Evolutionary conservation across 2,888 invertebrate species (phyloP).

Genomic region (Coelinius sp.): DNA sequence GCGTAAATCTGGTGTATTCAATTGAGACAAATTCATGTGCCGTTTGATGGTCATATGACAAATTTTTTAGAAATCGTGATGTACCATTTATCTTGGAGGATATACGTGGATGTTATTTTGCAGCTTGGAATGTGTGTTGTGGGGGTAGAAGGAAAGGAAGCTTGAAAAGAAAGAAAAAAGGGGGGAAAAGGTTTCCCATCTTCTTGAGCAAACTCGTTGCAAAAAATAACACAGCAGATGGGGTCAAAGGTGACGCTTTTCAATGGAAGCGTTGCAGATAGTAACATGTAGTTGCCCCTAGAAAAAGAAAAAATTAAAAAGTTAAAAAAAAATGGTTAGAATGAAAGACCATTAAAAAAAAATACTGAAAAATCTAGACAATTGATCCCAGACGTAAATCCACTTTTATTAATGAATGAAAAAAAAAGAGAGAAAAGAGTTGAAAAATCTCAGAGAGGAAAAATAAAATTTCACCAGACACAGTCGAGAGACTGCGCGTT

Average conservation of each 20-base stretch:
- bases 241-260: slow-evolving; percentile 59
- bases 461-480: background rate
- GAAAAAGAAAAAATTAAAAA: background rate
- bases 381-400: too few species aligned
- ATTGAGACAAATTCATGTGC: background rate
- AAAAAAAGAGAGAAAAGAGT: background rate
- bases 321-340: background rate
- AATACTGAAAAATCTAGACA: too few species aligned
- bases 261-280: slow-evolving; percentile 64
- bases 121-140: slow-evolving; percentile 35
- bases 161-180: slow-evolving; percentile 31
- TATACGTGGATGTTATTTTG: background rate
- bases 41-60: slow-evolving; percentile 15
- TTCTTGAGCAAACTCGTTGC: slow-evolving; percentile 58
- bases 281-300: slow-evolving; percentile 15
- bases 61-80: slow-evolving; percentile 33
- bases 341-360: too few species aligned
- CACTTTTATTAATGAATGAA: too few species aligned
- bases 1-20: background rate
- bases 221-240: slow-evolving; percentile 43
- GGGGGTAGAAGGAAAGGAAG: slow-evolving; percentile 10
- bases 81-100: slow-evolving; percentile 21
- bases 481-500: background rate
- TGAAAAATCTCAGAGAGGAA: background rate
- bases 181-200: slow-evolving; percentile 53